These are phyloP conservation scores for Entomyzon cyanotis DNA, from an alignment of 2,113 vertebrate species.

Conservation along the genomic window DNA sequence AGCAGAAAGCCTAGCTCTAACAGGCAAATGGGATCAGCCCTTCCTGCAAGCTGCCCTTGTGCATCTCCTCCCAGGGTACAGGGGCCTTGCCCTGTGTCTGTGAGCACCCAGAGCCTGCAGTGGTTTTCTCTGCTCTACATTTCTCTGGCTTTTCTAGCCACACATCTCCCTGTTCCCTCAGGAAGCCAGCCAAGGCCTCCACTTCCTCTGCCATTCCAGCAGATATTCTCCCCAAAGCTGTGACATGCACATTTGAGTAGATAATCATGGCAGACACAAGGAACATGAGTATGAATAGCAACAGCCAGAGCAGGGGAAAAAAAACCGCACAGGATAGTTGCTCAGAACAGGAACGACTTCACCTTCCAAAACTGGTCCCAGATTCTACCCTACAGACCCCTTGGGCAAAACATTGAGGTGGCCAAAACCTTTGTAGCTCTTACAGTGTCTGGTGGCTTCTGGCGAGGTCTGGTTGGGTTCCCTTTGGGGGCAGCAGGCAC, in stretches of 20 bases:
- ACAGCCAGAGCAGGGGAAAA: neutral
- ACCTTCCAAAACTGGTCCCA: neutral
- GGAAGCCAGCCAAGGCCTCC: neutral
- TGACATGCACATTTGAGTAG: rapidly evolving
- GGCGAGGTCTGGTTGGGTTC: neutral
- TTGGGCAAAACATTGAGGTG: neutral
- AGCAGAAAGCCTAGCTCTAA: neutral
- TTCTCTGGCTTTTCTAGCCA: neutral
- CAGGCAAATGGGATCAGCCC: neutral
- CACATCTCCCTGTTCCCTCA: neutral
- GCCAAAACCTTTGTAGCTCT: neutral
- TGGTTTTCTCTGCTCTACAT: rapidly evolving
- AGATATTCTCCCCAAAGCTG: neutral
- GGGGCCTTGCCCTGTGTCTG: neutral
- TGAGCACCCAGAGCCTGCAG: neutral
- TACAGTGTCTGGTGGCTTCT: conserved; percentile 22
- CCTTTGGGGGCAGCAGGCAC: neutral
- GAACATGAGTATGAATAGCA: rapidly evolving
- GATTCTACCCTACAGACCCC: neutral
- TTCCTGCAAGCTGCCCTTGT: neutral
- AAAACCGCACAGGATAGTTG: neutral
- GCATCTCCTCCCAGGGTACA: neutral
- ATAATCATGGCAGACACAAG: neutral
- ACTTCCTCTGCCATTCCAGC: neutral
- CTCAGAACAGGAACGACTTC: neutral